These are phyloP conservation scores for Tigriopus japonicus DNA, from an alignment of 1,140 invertebrate genomes.

Conservation along the genomic window DNA sequence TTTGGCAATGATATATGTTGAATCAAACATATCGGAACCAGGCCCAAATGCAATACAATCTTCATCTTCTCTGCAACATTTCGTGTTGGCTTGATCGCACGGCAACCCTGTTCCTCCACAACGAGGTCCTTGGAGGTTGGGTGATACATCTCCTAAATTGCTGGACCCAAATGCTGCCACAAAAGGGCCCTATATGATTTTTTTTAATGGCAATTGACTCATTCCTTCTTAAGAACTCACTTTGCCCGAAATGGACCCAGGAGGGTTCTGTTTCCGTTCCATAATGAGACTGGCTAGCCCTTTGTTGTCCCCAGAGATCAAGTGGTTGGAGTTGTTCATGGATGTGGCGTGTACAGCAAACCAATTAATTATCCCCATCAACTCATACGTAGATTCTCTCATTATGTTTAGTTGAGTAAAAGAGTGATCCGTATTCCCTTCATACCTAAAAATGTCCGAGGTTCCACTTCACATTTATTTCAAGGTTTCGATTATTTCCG, in stretches of 20 bases:
- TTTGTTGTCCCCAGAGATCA: constrained; percentile 79
- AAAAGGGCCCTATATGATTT: constrained; percentile 59
- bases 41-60: constrained; percentile 67
- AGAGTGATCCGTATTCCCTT: constrained; percentile 60
- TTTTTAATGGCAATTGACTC: no score
- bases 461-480: background rate
- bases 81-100: constrained; percentile 51
- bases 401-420: constrained; percentile 57
- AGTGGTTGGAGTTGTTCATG: constrained; percentile 83
- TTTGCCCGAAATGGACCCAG: no score
- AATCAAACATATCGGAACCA: constrained; percentile 70
- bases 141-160: constrained; percentile 80
- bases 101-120: constrained; percentile 39
- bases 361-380: constrained; percentile 63
- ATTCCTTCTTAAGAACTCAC: no score
- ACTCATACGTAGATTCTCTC: constrained; percentile 23
- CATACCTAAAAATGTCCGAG: constrained; percentile 36
- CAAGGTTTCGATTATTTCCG: background rate
- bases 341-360: constrained; percentile 82
- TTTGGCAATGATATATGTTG: constrained; percentile 66
- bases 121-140: constrained; percentile 42
- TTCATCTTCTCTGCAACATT: constrained; percentile 46
- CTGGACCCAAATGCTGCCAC: constrained; percentile 79
- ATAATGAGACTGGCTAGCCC: constrained; percentile 55
- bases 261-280: constrained; percentile 31